phyloP scores from a whole-genome alignment of 2,888 invertebrate species.

The Callosobruchus maculatus region DNA sequence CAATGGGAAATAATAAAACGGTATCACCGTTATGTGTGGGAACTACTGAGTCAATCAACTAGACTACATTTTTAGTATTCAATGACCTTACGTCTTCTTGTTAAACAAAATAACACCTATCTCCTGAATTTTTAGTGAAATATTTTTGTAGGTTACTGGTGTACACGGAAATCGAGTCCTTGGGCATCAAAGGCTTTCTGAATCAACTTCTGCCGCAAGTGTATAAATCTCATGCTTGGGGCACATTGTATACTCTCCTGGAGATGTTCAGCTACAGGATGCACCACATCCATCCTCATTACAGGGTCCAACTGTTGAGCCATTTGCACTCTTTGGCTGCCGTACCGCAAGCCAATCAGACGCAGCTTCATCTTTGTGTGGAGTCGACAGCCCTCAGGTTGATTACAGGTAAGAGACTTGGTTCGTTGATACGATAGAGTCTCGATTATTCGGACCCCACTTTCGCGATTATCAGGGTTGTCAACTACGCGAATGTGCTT shows the following conservation, averaged over 20 bases:
- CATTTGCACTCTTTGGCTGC: conserved; percentile 89
- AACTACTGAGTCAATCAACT: too few species aligned
- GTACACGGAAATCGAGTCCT: conserved; percentile 93
- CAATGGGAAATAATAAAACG: too few species aligned
- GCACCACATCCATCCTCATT: conserved; percentile 95
- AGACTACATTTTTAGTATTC: too few species aligned
- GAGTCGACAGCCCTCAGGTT: conserved; percentile 47
- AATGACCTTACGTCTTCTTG: too few species aligned
- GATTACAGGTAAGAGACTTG: conserved; percentile 44
- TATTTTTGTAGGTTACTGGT: conserved; percentile 60
- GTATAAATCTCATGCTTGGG: conserved; percentile 85
- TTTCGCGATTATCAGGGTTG: too few species aligned
- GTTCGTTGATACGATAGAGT: too few species aligned
- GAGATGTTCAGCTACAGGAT: conserved; percentile 97
- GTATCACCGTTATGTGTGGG: too few species aligned
- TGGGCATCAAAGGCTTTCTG: conserved; percentile 95
- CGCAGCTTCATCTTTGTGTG: conserved; percentile 83
- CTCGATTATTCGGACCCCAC: too few species aligned
- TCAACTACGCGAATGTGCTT: too few species aligned
- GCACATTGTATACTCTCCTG: conserved; percentile 88
- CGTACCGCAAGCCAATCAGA: conserved; percentile 91
- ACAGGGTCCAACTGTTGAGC: conserved; percentile 85
- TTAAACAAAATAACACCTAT: too few species aligned
- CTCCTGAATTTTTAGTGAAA: conserved; percentile 82
- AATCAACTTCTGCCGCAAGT: conserved; percentile 87